phyloP scores from a whole-genome alignment of 2,797 vertebrate species.

The Poeciliopsis gracilis region DNA sequence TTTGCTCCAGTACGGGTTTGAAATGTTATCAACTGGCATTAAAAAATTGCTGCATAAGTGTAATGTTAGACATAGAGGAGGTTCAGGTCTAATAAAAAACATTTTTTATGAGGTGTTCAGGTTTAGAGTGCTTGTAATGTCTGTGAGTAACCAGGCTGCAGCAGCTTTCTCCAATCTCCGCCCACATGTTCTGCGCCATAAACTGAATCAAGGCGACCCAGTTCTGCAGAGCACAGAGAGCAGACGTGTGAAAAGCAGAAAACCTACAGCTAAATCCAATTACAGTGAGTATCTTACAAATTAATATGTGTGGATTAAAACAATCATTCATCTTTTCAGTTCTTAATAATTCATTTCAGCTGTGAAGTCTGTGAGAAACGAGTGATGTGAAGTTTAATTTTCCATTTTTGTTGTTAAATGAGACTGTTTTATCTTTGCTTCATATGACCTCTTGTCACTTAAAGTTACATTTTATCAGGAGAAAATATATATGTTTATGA shows the following conservation, averaged over 20 bases:
- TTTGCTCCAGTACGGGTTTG: not conserved
- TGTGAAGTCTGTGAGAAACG: not conserved
- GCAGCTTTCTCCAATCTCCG: not conserved
- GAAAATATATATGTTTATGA: not conserved
- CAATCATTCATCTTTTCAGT: not conserved
- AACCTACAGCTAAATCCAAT: not conserved
- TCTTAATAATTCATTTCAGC: not conserved
- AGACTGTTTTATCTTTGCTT: not conserved
- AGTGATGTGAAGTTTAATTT: not conserved
- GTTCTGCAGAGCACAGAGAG: not conserved
- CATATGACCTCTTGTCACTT: not conserved
- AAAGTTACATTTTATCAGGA: not conserved
- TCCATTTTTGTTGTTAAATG: not conserved
- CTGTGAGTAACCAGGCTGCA: not conserved
- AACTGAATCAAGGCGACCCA: not conserved
- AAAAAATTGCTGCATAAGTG: not conserved
- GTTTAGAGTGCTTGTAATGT: not conserved
- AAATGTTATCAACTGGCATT: not conserved
- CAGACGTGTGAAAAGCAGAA: not conserved
- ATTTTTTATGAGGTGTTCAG: not conserved
- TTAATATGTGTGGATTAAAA: not conserved
- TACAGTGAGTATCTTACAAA: conserved; percentile 23
- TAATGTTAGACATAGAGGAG: not conserved
- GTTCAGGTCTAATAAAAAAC: not conserved
- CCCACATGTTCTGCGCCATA: conserved; percentile 7